phyloP scores from a whole-genome alignment of 2,113 vertebrate genomes.

The Macroglossus sobrinus region DNA sequence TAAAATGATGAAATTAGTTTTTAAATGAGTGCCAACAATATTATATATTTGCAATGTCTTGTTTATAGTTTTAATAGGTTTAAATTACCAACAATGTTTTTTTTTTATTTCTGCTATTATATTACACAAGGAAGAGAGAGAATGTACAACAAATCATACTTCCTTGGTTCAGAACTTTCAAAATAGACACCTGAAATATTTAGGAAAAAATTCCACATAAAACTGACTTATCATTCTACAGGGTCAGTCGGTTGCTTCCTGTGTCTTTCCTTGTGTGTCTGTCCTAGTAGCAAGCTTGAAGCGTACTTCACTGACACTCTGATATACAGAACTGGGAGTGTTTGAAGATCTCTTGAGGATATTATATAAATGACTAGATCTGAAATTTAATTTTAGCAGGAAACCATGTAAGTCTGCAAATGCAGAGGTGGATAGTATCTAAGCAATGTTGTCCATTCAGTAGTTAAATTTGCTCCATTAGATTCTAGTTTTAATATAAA shows the following conservation, averaged over 20 bases:
- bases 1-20: background rate
- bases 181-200: background rate
- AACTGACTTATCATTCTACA: background rate
- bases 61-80: background rate
- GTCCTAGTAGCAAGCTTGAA: background rate
- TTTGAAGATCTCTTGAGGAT: slow-evolving; percentile 3
- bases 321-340: background rate
- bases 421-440: background rate
- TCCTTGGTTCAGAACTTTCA: background rate
- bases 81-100: background rate
- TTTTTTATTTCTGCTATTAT: background rate
- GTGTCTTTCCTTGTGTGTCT: background rate
- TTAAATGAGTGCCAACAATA: background rate
- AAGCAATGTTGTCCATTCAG: slow-evolving; percentile 46
- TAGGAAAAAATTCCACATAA: background rate
- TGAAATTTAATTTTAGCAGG: slow-evolving; percentile 59
- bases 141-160: background rate
- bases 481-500: slow-evolving; percentile 55
- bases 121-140: background rate
- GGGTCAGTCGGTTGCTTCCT: background rate
- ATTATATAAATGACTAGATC: slow-evolving; percentile 9
- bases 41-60: background rate
- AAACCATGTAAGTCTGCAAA: background rate
- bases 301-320: background rate
- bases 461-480: slow-evolving; percentile 64